Base-by-base conservation (phyloP, 2,888 invertebrate genomes). In the Schizotus pectinicornis region DNA sequence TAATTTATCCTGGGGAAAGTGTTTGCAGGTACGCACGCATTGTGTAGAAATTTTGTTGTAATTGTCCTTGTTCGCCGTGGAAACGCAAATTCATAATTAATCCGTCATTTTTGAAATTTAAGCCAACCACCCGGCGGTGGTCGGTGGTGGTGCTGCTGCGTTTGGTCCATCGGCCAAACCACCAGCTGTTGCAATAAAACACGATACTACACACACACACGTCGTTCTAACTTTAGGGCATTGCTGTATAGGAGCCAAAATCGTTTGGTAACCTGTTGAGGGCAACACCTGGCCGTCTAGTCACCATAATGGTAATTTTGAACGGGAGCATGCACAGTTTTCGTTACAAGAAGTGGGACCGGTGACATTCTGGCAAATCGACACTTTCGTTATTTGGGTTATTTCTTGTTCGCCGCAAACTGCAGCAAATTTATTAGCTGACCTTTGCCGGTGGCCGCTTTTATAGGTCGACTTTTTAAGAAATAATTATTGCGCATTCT, bases 281-380 rank as follows among this genome's bases (percentile, higher is more conserved):
- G 34, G n/a, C 33, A 43, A 53, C 58, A 58, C 58, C 58, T 53
- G 58, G 58, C 34, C 30, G 54, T 53, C 45, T 36, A 52, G 53
- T 51, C 51, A 30, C 31, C 22, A 9, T 41, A 39, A 9, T 31
- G 22, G 13, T 41, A 41, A 22, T 22, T 22, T 22, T 22, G 13
- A 43, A 43, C 31, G 11, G 13, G 46, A 14, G 34, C 34, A 46
- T 12, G 34, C 22, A 22, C 22, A 5, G 22, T 22, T 22, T 22
- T 22, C 22, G 22, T 22, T 22, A 22, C 5, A 22, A 22, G 5
- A 22, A 22, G 22, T 22, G 5, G n/a, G 5, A 22, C 22, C 5
- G 2, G 22, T 22, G 22, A 22, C 22, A 22, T 22, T 22, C 22
- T 22, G 22, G 22, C 22, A 22, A 22, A 22, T 22, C 22, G 22